Evolutionary conservation across 2,888 invertebrate species (phyloP), one percentile per base, ranked within the genome.

Genomic region (Phortica okadai): DNA sequence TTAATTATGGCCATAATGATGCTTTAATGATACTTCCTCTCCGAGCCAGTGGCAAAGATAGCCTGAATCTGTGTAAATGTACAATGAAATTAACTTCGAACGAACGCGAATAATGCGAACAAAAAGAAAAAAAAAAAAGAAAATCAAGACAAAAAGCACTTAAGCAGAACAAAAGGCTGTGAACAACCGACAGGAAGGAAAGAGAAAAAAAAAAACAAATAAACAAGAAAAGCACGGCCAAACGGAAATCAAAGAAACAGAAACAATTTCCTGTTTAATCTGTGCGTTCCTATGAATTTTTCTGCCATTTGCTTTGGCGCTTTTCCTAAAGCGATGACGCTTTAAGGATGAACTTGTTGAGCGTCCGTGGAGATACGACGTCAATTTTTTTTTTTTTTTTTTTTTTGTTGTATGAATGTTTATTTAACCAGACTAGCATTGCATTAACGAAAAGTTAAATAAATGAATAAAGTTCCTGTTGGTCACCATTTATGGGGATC

Each of bases 11-110:
- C 25, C 21, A 72, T 72, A 72, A 72, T 21, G 70, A 72, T 72
- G 70, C 56, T 72, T 72, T 72, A 72, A 72, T 72, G 70, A 72
- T 72, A 72, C 70, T 56, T 72, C 70, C 70, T 72, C 33, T 62
- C 56, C 56, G 66, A 14, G n/a, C 14, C 66, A 41, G 21, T 67
- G 42, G 67, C 67, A 25, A 33, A 8, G 21, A 21, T n/a, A 14
- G 67, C 42, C 67, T 41, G 41, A 72, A 72, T 54, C 70, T 11
- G 54, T 56, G 54, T 25, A 64, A 41, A 25, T 64, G 64, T 33
- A 33, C 64, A 64, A 64, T 41, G 7, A 41, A 72, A 54, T 72
- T 72, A 56, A 56, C 70, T 72, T 72, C 33, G 70, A 72, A 72
- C 6, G 70, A 67, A 72, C 25, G 56, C 11, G 50, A 21, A 50